Base-by-base conservation (phyloP, 2,113 vertebrate species). In the Poeciliopsis turrubarensis region DNA sequence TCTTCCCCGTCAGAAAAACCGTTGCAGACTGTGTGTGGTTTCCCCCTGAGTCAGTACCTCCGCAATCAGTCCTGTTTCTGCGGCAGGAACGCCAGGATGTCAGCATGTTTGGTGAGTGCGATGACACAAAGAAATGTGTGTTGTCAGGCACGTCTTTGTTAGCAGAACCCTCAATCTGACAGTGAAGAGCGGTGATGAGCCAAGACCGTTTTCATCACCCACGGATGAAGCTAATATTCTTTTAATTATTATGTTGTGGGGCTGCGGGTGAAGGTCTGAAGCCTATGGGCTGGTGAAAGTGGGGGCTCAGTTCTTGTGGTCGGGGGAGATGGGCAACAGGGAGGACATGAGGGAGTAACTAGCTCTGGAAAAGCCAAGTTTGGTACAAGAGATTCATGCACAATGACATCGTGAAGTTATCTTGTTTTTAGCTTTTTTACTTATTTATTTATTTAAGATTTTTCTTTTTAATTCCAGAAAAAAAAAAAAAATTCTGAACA, bases 31-130 rank as follows among this genome's bases (percentile, higher is more conserved):
- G 87, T 82, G 51, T 96, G 94, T 92, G 97, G 98, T 26, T 99
- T 99, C 93, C 98, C 98, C 73, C 95, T 99, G 96, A 97, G 97
- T 87, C 95, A 78, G 70, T 96, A 95, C 92, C 94, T 99, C 83
- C 96, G 94, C 81, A 87, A 95, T 76, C 90, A 90, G 70, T 84
- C 88, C 70, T 98, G 96, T 93, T 95, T 93, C 84, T 99, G 97
- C 76, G 97, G 98, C 78, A 93, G 97, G 44, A 99, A 99, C 78
- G 96, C 97, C 86, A 96, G 97, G 92, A 99, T 99, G 97, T 97
- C 98, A 73, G 98, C 97, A 0, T 99, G 98, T 89, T 94, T 99
- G 95, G 98, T 99, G 95, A 88, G 95, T 87, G 72, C 81, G 85
- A 51, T 3, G 74, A 69, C 41, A 1, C 5, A 22, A 2, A 41